Evolutionary conservation across 2,888 invertebrate genomes (phyloP).

Genomic region (Leucoma salicis): DNA sequence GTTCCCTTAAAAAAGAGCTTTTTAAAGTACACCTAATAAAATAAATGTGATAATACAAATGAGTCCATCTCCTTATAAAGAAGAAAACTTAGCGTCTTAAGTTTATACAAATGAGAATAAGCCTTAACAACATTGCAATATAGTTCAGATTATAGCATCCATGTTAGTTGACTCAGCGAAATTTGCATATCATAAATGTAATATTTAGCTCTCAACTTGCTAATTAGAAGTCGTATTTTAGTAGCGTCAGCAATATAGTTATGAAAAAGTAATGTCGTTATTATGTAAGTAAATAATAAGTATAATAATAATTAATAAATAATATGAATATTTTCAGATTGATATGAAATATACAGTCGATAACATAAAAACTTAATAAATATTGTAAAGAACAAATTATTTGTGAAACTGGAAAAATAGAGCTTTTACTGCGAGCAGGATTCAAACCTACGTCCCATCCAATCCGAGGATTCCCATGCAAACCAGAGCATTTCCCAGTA

Average conservation of each 20-base stretch:
- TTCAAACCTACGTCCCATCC: no score
- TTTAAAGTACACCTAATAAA: constrained; percentile 42
- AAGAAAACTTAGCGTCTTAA: constrained; percentile 46
- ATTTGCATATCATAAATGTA: constrained; percentile 81
- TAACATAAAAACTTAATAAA: no score
- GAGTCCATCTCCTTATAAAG: constrained; percentile 48
- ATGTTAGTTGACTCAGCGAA: constrained; percentile 50
- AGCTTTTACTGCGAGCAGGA: no score
- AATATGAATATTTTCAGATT: no score
- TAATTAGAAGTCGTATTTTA: constrained; percentile 73
- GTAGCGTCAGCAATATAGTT: constrained; percentile 51
- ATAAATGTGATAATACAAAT: constrained; percentile 52
- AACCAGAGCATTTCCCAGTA: no score
- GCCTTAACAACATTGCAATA: constrained; percentile 41
- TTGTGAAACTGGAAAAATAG: no score
- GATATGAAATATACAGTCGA: no score
- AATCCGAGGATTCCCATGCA: no score
- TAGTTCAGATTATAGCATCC: constrained; percentile 48
- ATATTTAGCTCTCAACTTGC: constrained; percentile 80
- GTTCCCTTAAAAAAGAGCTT: constrained; percentile 26
- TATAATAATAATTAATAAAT: no score
- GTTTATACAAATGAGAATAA: constrained; percentile 30
- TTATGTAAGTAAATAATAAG: no score
- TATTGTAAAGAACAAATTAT: no score
- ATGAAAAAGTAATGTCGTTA: no score